A percentile compares a stretch with the other conserved stretches of the same genome.
These are phyloP conservation scores for Xestia sexstrigata DNA, from an alignment of 2,888 invertebrate genomes.

Conservation along the genomic window DNA sequence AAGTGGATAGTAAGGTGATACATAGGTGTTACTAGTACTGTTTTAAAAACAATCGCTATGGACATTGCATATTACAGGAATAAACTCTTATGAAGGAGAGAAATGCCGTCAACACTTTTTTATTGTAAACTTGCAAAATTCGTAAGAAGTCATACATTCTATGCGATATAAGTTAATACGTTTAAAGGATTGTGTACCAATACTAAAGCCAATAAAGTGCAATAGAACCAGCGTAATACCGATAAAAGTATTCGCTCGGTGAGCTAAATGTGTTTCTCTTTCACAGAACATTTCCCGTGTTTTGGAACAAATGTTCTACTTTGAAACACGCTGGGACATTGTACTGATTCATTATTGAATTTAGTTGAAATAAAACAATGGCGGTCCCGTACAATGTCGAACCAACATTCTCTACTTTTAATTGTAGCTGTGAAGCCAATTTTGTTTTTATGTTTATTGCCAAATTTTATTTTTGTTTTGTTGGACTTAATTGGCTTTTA, in stretches of 20 bases:
- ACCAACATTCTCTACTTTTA: conserved; percentile 27
- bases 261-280: conserved; percentile 56
- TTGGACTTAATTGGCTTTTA: conserved; percentile 4
- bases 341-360: conserved; percentile 66
- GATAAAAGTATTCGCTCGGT: conserved; percentile 42
- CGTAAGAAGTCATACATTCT: conserved; percentile 14
- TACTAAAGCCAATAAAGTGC: conserved; percentile 43
- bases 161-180: conserved; percentile 11
- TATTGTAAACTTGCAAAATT: neutral
- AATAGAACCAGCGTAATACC: conserved; percentile 26
- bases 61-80: neutral
- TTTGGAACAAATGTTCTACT: conserved; percentile 59
- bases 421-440: conserved; percentile 11
- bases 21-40: neutral
- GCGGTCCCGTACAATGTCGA: neutral
- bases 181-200: conserved; percentile 25
- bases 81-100: neutral
- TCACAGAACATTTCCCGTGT: conserved; percentile 43
- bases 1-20: neutral
- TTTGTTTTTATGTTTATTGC: conserved; percentile 5
- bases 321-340: conserved; percentile 58
- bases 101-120: conserved; percentile 8
- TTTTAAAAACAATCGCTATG: neutral
- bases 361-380: conserved; percentile 61
- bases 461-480: conserved; percentile 21